Evolutionary conservation across 2,113 vertebrate genomes (phyloP).

Genomic region (Peromyscus polionotus): DNA sequence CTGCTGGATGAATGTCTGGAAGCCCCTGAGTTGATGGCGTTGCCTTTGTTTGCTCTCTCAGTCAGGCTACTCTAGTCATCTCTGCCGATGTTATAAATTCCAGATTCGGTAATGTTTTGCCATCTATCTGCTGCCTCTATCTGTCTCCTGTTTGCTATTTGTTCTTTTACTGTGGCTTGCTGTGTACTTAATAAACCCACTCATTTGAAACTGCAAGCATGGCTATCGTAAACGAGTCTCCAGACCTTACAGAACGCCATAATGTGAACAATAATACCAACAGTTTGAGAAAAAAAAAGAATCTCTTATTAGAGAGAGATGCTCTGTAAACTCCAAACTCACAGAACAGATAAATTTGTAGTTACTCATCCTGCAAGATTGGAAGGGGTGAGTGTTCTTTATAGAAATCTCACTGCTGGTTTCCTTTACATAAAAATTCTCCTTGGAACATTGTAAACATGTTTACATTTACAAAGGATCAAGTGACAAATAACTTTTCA

Average conservation of each 20-base stretch:
- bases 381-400: background rate
- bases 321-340: constrained; percentile 49
- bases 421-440: constrained; percentile 53
- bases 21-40: background rate
- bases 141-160: background rate
- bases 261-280: constrained; percentile 41
- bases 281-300: constrained; percentile 4
- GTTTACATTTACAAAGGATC: constrained; percentile 49
- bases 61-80: background rate
- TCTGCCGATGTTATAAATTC: background rate
- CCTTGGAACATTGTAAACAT: constrained; percentile 28
- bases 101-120: background rate
- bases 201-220: background rate
- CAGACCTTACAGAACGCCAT: background rate
- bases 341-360: background rate
- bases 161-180: background rate
- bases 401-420: background rate
- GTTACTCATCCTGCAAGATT: background rate
- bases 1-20: no score
- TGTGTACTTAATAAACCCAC: background rate
- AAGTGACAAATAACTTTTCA: constrained; percentile 50
- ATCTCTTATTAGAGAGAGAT: constrained; percentile 18
- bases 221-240: background rate
- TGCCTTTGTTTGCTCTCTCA: background rate
- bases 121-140: background rate